Conservation (phyloP, 1,140 invertebrate genomes). For the Drosophila insularis region DNA sequence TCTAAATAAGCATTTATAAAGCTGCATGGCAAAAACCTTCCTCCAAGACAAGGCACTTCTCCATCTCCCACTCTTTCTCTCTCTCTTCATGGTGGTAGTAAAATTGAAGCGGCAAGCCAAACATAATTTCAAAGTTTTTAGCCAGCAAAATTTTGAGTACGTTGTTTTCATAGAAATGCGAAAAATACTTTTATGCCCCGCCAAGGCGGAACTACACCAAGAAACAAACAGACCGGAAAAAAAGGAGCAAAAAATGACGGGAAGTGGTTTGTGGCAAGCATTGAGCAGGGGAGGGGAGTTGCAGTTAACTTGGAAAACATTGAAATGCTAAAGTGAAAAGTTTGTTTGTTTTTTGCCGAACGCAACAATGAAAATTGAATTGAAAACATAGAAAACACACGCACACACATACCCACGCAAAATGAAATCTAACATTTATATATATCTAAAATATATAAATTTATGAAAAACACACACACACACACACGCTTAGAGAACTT, state of each 20-base stretch:
- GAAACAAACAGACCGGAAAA: not conserved
- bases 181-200: conserved; percentile 62
- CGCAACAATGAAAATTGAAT: conserved; percentile 69
- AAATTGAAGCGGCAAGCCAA: conserved; percentile 67
- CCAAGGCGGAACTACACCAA: conserved; percentile 12
- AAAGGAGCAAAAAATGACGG: not conserved
- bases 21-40: conserved; percentile 54
- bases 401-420: conserved; percentile 10
- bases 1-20: conserved; percentile 79
- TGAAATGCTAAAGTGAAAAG: conserved; percentile 77
- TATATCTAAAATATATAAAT: conserved; percentile 8
- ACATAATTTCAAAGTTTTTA: conserved; percentile 75
- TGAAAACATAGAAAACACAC: conserved; percentile 68
- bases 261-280: conserved; percentile 29
- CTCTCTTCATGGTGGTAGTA: not conserved
- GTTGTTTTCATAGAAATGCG: conserved; percentile 79
- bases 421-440: not conserved
- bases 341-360: conserved; percentile 60
- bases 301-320: conserved; percentile 77
- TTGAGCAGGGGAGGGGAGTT: conserved; percentile 1
- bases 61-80: not conserved
- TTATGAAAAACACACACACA: conserved; percentile 9
- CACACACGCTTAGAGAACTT: conserved; percentile 36
- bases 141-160: conserved; percentile 70
- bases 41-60: not conserved